Percentiles rank a stretch among this genome's conserved stretches.
Conservation (phyloP, 2,888 invertebrate species). For the Ariolimax columbianus region DNA sequence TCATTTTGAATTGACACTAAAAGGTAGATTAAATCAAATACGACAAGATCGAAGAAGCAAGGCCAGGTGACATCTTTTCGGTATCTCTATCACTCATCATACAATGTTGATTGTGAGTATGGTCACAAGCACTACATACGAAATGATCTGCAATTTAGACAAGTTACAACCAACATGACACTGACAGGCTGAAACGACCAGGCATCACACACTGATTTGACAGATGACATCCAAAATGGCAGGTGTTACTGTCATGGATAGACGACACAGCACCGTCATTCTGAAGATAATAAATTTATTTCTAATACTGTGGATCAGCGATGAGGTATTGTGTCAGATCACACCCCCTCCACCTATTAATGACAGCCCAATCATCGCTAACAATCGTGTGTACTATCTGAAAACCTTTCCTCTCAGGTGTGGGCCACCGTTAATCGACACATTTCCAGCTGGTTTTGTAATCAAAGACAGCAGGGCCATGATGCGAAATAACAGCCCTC, state of each 20-base stretch:
- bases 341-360: constrained; percentile 67
- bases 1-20: neutral
- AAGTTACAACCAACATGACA: too few species aligned
- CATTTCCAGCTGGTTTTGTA: constrained; percentile 55
- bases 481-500: constrained; percentile 65
- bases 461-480: constrained; percentile 61
- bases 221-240: neutral
- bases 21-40: neutral
- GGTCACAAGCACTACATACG: neutral
- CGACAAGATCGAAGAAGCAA: neutral
- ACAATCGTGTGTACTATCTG: constrained; percentile 69
- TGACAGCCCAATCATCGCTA: constrained; percentile 63
- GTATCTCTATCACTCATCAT: too few species aligned
- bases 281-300: neutral
- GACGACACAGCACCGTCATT: neutral
- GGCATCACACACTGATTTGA: neutral
- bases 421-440: constrained; percentile 60
- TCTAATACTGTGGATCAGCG: neutral
- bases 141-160: neutral
- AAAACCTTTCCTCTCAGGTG: constrained; percentile 64
- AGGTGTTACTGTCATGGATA: neutral
- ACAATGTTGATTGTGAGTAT: too few species aligned
- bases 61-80: neutral
- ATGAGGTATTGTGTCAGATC: constrained; percentile 12
- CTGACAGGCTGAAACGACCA: neutral